phyloP scores from a whole-genome alignment of 2,113 vertebrate genomes.

The Tricholaema leucomelas region DNA sequence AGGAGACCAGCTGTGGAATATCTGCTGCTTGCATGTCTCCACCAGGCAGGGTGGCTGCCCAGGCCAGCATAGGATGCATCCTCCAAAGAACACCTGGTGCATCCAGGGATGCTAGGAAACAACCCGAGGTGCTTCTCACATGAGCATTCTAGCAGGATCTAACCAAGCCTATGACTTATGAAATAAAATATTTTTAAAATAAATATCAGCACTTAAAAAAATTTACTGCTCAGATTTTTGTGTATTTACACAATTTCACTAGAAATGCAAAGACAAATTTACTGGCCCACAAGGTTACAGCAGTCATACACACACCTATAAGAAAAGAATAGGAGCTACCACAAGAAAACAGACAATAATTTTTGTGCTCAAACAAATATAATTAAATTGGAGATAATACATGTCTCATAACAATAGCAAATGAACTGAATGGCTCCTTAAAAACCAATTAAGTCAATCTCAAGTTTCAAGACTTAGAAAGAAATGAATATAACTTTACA shows the following conservation, averaged over 20 bases:
- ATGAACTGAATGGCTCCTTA: slow-evolving; percentile 60
- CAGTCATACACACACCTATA: not conserved
- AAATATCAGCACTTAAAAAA: not conserved
- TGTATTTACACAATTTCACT: not conserved
- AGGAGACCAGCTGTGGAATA: not conserved
- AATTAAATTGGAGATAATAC: slow-evolving; percentile 33
- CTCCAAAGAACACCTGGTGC: not conserved
- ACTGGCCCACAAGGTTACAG: not conserved
- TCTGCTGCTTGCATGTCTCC: not conserved
- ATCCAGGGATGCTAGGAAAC: not conserved
- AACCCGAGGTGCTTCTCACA: not conserved
- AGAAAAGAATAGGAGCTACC: not conserved
- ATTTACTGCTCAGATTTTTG: not conserved
- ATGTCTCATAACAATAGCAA: slow-evolving; percentile 39
- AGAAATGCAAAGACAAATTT: not conserved
- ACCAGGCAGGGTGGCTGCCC: not conserved
- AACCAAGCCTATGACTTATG: not conserved
- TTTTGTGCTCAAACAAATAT: slow-evolving; percentile 60
- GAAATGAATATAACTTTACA: slow-evolving; percentile 58
- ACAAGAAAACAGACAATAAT: not conserved
- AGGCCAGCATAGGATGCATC: not conserved
- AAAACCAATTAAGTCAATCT: slow-evolving; percentile 62
- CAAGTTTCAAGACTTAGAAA: slow-evolving; percentile 66
- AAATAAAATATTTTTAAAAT: not conserved
- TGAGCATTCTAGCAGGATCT: not conserved